Evolutionary conservation across 2,797 vertebrate species (phyloP), one percentile per base, ranked within the genome.

Genomic region (Peromyscus melanophrys): DNA sequence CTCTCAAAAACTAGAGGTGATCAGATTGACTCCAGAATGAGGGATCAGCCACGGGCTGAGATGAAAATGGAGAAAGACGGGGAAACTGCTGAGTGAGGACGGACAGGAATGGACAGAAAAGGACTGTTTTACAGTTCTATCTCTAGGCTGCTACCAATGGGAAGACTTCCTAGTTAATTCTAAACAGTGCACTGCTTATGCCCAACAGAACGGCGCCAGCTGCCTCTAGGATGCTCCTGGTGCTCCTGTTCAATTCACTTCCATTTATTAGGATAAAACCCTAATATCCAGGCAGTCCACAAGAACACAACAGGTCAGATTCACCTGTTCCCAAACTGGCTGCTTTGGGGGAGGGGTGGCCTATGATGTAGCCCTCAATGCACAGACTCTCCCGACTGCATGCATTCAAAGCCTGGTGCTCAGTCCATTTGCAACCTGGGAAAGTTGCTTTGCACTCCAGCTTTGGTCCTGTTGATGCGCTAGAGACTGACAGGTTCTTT

Each of bases 351-450:
- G 25, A 27, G 7, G 16, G 1, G 1, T 57, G 27, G 3, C 1
- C 31, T 29, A 12, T 6, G 4, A 17, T 12, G 1, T 21, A 34
- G 10, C 1, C 1, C n/a, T 25, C 34, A 4, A 0, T 46, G 40
- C 17, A 9, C 3, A 9, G 40, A 37, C 29, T 6, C 27, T 65
- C 63, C 1, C 0, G 27, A 12, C 12, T 0, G 1, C 8, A 0
- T 1, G 17, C 21, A 8, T 43, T 77, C 34, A 37, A 46, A 90
- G 23, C 85, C 49, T 17, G 29, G 49, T 34, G 31, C 67, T 67
- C 52, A 86, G 49, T 31, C 37, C 34, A 31, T 63, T 14, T 46
- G 34, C 34, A 25, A 55, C 37, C 71, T 34, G 34, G 65, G 16
- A 40, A 29, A 16, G 12, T 40, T 43, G 37, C 34, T 37, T 43